Evolutionary conservation across 2,797 vertebrate species (phyloP).

Genomic region (Notamacropus eugenii): DNA sequence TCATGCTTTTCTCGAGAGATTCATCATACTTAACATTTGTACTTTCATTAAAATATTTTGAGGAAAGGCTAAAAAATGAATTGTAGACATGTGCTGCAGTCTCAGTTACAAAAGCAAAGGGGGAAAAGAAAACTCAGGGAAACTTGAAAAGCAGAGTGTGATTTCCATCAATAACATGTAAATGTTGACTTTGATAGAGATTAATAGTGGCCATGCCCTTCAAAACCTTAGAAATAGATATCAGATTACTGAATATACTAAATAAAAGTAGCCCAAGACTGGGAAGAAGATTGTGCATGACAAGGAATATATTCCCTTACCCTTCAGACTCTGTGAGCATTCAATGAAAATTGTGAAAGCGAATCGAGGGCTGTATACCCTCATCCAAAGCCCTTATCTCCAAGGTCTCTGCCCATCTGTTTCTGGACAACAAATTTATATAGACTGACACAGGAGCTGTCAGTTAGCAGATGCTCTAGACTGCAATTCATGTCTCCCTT

Average conservation of each 20-base stretch:
- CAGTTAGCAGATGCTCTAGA: neutral
- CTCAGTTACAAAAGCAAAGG: neutral
- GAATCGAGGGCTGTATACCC: neutral
- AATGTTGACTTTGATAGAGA: neutral
- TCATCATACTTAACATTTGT: neutral
- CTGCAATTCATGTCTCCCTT: neutral
- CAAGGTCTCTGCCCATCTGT: neutral
- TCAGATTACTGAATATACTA: neutral
- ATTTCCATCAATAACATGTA: neutral
- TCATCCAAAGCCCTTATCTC: neutral
- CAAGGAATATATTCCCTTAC: neutral
- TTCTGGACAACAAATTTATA: neutral
- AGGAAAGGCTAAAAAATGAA: neutral
- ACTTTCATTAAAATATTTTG: neutral
- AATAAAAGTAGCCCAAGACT: neutral
- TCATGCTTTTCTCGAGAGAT: neutral
- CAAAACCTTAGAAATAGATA: neutral
- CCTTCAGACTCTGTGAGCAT: neutral
- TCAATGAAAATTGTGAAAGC: neutral
- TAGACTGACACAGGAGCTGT: neutral
- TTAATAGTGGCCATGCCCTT: neutral
- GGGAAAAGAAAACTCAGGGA: neutral
- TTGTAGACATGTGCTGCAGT: neutral
- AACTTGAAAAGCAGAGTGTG: neutral
- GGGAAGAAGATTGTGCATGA: neutral